Base-by-base conservation (phyloP, 1,140 invertebrate genomes). In the Nasonia giraulti region DNA sequence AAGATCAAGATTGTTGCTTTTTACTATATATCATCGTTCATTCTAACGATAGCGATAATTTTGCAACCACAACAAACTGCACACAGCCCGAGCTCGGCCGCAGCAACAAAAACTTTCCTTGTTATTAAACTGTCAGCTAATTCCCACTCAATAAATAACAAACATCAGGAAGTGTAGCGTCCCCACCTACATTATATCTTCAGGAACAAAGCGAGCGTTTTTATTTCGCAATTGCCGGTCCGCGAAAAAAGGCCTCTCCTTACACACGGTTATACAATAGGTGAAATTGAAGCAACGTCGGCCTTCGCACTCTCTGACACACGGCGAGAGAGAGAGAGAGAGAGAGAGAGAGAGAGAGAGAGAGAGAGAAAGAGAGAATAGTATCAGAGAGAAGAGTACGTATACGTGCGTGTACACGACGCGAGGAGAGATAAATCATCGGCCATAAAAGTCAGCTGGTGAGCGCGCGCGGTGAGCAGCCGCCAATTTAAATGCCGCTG, bases 401-500 rank as follows among this genome's bases (percentile, higher is more conserved):
- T 44, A 44, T 8, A 44, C 40, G 23, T 4, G 68, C 6, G 68
- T 62, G 20, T 62, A 62, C 2, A 40, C 12, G 71, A 75, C 23
- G 73, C 23, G 73, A 20, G 33, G 12, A 11, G 55, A 20, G 37
- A 75, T 75, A 75, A 75, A 75, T 75, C 73, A 75, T 75, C 73
- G 73, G 73, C 14, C 37, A 31, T 44, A 75, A 75, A 75, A 33
- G 73, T 75, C 14, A 27, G 69, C 69, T 17, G 31, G 23, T 7
- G 23, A 71, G 11, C 27, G 2, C 27, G 68, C 23, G 23, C 69
- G 27, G 2, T 8, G 23, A 33, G 68, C 68, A 33, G 31, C 31
- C 68, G 68, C 27, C 68, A 71, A 71, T 71, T 71, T 71, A 71
- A 71, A 66, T 66, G 62, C 62, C 62, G 40, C 14, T 20, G 40